Evolutionary conservation across 2,113 vertebrate species (phyloP).

Genomic region (Misgurnus mizolepis): DNA sequence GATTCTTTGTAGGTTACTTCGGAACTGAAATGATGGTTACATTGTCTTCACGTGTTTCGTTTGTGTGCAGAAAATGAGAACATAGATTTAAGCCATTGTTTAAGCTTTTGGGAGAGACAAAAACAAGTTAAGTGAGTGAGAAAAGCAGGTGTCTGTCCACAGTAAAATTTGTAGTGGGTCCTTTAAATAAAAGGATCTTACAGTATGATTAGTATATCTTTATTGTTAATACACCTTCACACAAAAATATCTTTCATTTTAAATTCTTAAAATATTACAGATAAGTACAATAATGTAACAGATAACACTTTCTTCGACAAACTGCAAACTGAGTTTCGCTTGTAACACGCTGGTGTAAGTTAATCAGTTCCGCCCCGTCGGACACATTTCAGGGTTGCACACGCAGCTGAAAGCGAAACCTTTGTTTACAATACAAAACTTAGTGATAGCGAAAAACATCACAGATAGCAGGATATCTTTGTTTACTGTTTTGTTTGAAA

Average conservation of each 20-base stretch:
- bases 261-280: no score
- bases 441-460: conserved; percentile 3
- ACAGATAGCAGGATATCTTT: no score
- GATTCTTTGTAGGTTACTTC: conserved; percentile 46
- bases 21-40: conserved; percentile 39
- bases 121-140: conserved; percentile 15
- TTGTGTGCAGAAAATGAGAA: conserved; percentile 35
- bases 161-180: no score
- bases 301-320: no score
- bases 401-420: conserved; percentile 23
- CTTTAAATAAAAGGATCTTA: no score
- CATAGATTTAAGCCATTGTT: conserved; percentile 49
- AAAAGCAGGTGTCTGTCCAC: no score
- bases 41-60: conserved; percentile 10
- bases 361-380: conserved; percentile 30
- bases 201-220: no score
- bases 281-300: no score
- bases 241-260: no score
- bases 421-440: conserved; percentile 52
- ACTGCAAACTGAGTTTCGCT: background rate
- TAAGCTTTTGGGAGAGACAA: background rate
- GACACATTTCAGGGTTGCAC: conserved; percentile 50
- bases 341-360: background rate
- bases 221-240: no score
- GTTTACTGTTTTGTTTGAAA: background rate